A percentile compares a stretch with the other conserved stretches of the same genome.
Evolutionary conservation across 2,797 vertebrate species (phyloP).

Genomic region (Tarsius wallacei): DNA sequence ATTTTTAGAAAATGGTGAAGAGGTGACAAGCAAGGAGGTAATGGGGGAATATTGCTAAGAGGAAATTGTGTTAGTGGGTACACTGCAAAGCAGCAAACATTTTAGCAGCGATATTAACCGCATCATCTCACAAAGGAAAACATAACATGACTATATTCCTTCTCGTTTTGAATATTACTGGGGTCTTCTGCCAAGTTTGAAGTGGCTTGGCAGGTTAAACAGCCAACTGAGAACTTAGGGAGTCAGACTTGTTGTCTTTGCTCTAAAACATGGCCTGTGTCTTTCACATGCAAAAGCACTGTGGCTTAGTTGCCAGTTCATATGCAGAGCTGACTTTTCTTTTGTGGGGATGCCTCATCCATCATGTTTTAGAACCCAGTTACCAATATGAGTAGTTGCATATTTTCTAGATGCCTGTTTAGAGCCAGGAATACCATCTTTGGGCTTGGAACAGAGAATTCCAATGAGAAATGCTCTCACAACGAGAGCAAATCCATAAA

Average conservation of each 20-base stretch:
- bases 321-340: not conserved
- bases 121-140: not conserved
- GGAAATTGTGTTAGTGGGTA: not conserved
- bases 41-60: not conserved
- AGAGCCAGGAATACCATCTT: conserved; percentile 39
- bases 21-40: conserved; percentile 44
- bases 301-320: not conserved
- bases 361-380: not conserved
- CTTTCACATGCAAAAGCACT: not conserved
- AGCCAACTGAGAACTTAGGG: not conserved
- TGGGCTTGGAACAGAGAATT: not conserved
- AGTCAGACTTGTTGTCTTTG: not conserved
- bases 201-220: not conserved
- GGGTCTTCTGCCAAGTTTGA: not conserved
- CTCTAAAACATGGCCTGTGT: not conserved
- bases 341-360: not conserved
- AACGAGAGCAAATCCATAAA: conserved; percentile 20
- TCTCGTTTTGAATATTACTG: conserved; percentile 38
- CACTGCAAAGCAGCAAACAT: not conserved
- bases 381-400: not conserved
- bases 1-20: conserved; percentile 33
- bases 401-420: not conserved
- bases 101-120: not conserved
- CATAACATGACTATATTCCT: not conserved
- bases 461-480: not conserved